These are phyloP conservation scores for Parnassius glacialis DNA, from an alignment of 2,888 invertebrate genomes.

Conservation along the genomic window DNA sequence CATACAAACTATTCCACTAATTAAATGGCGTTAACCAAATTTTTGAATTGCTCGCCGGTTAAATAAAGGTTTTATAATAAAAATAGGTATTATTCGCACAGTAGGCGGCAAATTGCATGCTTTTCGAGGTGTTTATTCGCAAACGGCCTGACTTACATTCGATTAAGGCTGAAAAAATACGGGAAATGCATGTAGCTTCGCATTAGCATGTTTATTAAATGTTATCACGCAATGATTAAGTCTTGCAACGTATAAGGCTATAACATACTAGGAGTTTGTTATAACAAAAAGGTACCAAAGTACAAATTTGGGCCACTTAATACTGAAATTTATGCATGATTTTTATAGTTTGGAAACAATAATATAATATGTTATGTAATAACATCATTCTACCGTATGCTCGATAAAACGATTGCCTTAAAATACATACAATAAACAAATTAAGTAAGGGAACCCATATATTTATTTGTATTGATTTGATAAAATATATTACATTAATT, in stretches of 20 bases:
- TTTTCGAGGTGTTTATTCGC: constrained; percentile 38
- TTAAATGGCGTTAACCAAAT: not conserved
- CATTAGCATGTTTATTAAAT: constrained; percentile 60
- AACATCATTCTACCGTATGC: too few relatives aligned
- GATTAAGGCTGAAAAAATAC: constrained; percentile 49
- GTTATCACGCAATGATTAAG: constrained; percentile 47
- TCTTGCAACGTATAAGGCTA: not conserved
- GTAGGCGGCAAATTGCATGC: constrained; percentile 3
- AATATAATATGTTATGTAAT: too few relatives aligned
- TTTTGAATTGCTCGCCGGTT: not conserved
- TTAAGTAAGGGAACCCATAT: too few relatives aligned
- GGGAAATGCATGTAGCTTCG: constrained; percentile 42
- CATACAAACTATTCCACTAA: not conserved
- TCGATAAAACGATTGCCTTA: too few relatives aligned
- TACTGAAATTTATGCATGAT: too few relatives aligned
- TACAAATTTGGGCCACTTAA: too few relatives aligned
- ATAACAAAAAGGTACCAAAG: too few relatives aligned
- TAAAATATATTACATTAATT: too few relatives aligned
- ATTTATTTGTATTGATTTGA: too few relatives aligned
- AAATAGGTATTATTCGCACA: not conserved
- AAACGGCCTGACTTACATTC: constrained; percentile 38
- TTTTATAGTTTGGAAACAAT: too few relatives aligned
- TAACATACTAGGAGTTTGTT: not conserved
- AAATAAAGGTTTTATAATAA: not conserved
- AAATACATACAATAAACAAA: too few relatives aligned